phyloP scores from a whole-genome alignment of 2,888 invertebrate genomes.

The Melangyna quadrimaculata region DNA sequence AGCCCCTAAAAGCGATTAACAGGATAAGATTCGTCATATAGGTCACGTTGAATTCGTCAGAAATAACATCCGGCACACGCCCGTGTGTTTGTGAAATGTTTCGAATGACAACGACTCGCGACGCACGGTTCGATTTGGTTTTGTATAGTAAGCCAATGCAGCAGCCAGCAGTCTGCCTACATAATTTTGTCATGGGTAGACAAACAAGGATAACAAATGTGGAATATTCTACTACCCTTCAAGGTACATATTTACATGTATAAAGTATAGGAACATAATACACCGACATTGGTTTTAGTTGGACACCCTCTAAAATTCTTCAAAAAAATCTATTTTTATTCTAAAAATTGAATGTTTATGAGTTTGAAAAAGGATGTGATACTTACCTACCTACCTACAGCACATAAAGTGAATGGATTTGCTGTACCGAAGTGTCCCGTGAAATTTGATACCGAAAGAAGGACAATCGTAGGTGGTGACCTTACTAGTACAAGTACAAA shows the following conservation, averaged over 20 bases:
- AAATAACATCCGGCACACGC: conserved; percentile 68
- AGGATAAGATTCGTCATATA: conserved; percentile 69
- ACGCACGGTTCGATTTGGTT: neutral
- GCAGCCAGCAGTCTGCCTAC: conserved; percentile 23
- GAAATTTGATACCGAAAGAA: conserved; percentile 43
- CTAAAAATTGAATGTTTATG: conserved; percentile 53
- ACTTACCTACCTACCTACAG: neutral
- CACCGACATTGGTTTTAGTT: neutral
- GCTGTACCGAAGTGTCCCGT: neutral
- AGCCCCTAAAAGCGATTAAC: conserved; percentile 57
- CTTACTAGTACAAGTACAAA: neutral
- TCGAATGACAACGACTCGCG: conserved; percentile 10
- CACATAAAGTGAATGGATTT: neutral
- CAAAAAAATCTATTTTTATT: conserved; percentile 49
- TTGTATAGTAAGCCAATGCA: conserved; percentile 41
- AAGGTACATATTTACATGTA: too few relatives aligned
- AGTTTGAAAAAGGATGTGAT: conserved; percentile 32
- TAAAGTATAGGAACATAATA: neutral
- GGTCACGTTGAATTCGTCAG: conserved; percentile 64
- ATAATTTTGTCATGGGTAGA: neutral
- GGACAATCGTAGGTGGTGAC: conserved; percentile 14
- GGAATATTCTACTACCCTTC: conserved; percentile 2
- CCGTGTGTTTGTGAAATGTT: conserved; percentile 55
- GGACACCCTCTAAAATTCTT: neutral
- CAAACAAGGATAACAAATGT: conserved; percentile 39